Conservation (phyloP, 2,888 invertebrate species). For the Heliothis peltigera region DNA sequence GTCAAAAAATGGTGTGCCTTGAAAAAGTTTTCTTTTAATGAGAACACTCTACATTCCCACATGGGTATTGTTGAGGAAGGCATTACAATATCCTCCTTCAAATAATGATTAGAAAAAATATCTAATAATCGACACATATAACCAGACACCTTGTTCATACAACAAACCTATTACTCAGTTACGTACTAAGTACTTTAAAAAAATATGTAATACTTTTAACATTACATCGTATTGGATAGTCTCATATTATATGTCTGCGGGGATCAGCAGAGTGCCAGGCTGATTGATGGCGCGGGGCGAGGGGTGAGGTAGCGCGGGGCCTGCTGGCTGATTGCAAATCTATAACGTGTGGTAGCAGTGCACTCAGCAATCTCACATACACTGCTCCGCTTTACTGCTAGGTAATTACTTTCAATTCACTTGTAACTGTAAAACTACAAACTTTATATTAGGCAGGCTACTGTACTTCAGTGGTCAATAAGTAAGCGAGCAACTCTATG, state of each 20-base stretch:
- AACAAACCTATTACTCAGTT: no score
- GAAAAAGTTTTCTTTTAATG: no score
- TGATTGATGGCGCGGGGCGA: constrained; percentile 32
- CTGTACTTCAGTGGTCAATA: background rate
- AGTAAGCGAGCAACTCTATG: no score
- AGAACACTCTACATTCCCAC: no score
- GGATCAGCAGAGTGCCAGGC: constrained; percentile 37
- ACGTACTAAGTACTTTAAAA: no score
- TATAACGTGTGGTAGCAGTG: constrained; percentile 36
- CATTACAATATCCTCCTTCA: no score
- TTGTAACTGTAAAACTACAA: background rate
- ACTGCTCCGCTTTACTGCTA: constrained; percentile 36
- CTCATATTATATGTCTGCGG: background rate
- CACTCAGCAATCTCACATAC: constrained; percentile 48
- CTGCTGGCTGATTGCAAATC: constrained; percentile 51
- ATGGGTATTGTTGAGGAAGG: no score
- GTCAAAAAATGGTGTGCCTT: background rate
- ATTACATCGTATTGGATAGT: constrained; percentile 14
- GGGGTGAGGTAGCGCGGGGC: constrained; percentile 1
- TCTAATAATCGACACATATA: no score
- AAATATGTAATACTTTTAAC: background rate
- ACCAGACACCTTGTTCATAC: no score
- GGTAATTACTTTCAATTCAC: constrained; percentile 15
- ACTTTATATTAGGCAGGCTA: background rate
- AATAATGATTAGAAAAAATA: no score